A percentile compares a stretch with the other conserved stretches of the same genome.
These are phyloP conservation scores for Trichopria drosophilae DNA, from an alignment of 2,888 invertebrate genomes.

Conservation along the genomic window DNA sequence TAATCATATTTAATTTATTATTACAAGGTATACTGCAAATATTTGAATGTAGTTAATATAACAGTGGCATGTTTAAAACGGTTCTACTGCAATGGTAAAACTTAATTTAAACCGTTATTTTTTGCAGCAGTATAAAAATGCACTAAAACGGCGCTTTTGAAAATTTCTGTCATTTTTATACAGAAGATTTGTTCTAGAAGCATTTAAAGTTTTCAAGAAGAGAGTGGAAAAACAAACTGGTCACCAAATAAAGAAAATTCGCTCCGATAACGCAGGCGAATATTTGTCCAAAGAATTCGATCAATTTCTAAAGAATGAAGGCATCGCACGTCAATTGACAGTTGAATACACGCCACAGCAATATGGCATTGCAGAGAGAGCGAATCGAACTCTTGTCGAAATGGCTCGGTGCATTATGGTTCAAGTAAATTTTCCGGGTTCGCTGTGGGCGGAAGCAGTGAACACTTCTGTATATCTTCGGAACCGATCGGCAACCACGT, in stretches of 20 bases:
- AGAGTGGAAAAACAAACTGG: slow-evolving; percentile 25
- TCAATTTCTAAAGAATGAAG: slow-evolving; percentile 23
- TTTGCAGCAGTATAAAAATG: no score
- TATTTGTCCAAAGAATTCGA: slow-evolving; percentile 29
- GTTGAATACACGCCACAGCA: slow-evolving; percentile 43
- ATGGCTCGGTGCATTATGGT: slow-evolving; percentile 41
- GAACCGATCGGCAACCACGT: slow-evolving; percentile 39
- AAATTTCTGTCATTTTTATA: no score
- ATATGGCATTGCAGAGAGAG: slow-evolving; percentile 44
- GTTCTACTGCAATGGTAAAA: no score
- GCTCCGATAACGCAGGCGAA: slow-evolving; percentile 32
- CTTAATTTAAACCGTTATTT: no score
- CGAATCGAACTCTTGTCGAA: slow-evolving; percentile 43
- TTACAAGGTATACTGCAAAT: no score
- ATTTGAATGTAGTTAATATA: no score
- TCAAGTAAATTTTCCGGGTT: slow-evolving; percentile 33
- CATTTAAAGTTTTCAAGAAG: slow-evolving; percentile 26
- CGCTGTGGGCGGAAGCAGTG: slow-evolving; percentile 48
- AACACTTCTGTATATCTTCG: no score
- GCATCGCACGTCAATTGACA: slow-evolving; percentile 27
- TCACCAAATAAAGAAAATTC: slow-evolving; percentile 19
- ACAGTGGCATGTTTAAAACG: no score
- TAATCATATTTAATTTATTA: no score
- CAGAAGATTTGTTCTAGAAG: slow-evolving; percentile 21
- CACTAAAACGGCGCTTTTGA: no score